Base-by-base conservation (phyloP, 2,113 vertebrate genomes). In the Cichladusa arquata region DNA sequence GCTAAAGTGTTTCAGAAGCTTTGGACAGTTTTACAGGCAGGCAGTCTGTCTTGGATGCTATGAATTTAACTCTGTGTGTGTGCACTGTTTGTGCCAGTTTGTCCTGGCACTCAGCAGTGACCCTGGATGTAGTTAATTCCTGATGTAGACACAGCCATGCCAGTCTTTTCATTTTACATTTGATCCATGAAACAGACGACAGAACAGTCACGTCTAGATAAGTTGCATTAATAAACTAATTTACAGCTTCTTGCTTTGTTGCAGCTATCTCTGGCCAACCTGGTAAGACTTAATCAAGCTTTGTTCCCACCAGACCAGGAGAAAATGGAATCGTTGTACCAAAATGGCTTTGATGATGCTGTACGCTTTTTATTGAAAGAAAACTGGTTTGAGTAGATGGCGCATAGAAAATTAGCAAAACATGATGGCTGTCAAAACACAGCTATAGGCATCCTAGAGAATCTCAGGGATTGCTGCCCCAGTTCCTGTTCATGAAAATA, bases 201-300 rank as follows among this genome's bases (percentile, higher is more conserved):
- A 72, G 23, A 88, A 67, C 29, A 60, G n/a, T 91, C 25, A 81
- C 33, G 23, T 64, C 57, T 72, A 48, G 22, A 6, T 81, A 65
- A 61, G 47, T 83, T 83, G 34, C 11, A 29, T 54, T 81, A 57
- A 40, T 56, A 20, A 50, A 29, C 14, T 23, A n/a, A 82, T 69
- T 44, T 62, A 31, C 2, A 16, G 13, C 48, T 40, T 50, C 60
- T 80, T 2, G 26, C 54, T 95, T 78, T 93, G 29, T 92, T 91
- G 77, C 95, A 99, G 99, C n/a, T 99, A 82, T 99, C 99, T 15
- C 2, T 97, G 88, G 97, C 98, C 42, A 99, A 99, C 95, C 24
- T 99, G 44, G 85, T 97, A 95, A 97, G 98, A 66, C 97, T 99
- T 88, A 98, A 97, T 92, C 98, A 96, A 86, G 98, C 98, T 72